Evolutionary conservation across 2,797 vertebrate species (phyloP).

Genomic region (Typhlichthys subterraneus): DNA sequence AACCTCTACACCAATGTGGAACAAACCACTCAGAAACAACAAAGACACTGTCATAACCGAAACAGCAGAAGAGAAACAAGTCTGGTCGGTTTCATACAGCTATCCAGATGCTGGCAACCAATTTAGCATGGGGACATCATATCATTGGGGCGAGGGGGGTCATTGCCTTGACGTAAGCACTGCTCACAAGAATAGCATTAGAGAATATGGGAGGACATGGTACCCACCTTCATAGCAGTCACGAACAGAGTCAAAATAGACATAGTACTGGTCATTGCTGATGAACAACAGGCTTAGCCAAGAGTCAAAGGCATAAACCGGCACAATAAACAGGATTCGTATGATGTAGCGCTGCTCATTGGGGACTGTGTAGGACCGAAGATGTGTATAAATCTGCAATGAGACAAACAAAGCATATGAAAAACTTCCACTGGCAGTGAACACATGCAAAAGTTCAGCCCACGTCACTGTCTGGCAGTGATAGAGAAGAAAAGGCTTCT

Average conservation of each 20-base stretch:
- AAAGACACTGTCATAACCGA: conserved; percentile 27
- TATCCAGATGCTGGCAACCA: neutral
- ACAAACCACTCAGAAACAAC: neutral
- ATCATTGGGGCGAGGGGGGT: neutral
- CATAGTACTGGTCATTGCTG: conserved; percentile 88
- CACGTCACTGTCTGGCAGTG: neutral
- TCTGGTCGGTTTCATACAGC: conserved; percentile 45
- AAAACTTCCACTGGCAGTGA: neutral
- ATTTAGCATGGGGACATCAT: conserved; percentile 5
- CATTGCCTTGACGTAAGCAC: neutral
- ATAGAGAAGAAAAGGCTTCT: conserved; percentile 6
- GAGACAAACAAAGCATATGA: conserved; percentile 21
- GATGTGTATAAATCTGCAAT: conserved; percentile 90
- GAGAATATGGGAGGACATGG: neutral
- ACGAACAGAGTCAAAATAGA: conserved; percentile 93
- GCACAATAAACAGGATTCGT: conserved; percentile 94
- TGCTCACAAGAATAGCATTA: neutral
- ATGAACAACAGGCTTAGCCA: conserved; percentile 98
- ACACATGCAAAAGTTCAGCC: conserved; percentile 4
- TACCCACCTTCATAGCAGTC: conserved; percentile 94
- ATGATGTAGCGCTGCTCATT: conserved; percentile 96
- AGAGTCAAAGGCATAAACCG: conserved; percentile 92
- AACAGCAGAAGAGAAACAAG: conserved; percentile 57
- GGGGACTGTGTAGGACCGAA: conserved; percentile 89
- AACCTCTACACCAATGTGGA: neutral